Percentiles rank a stretch among this genome's conserved stretches.
Evolutionary conservation across 2,888 invertebrate species (phyloP).

Genomic region (Caenorhabditis uteleia): DNA sequence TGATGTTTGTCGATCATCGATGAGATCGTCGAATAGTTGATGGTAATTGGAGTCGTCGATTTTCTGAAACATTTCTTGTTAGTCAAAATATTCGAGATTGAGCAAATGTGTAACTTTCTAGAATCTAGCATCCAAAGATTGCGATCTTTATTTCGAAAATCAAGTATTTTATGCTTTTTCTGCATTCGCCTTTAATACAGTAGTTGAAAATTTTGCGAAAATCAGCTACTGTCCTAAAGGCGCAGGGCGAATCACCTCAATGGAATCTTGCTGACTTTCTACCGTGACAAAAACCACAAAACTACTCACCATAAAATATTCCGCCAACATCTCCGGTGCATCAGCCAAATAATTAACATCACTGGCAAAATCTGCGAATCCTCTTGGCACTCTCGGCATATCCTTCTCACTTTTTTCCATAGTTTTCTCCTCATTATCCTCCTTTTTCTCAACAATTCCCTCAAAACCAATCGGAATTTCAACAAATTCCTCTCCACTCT

Average conservation of each 20-base stretch:
- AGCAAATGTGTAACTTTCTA: too few relatives aligned
- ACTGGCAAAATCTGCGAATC: constrained; percentile 22
- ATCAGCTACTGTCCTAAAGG: too few relatives aligned
- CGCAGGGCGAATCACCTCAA: too few relatives aligned
- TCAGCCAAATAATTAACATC: constrained; percentile 7
- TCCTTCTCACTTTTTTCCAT: constrained; percentile 1
- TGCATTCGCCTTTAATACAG: too few relatives aligned
- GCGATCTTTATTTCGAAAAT: too few relatives aligned
- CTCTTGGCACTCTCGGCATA: constrained; percentile 24
- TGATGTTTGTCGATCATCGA: constrained; percentile 23
- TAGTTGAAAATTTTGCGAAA: too few relatives aligned
- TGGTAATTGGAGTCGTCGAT: constrained; percentile 11
- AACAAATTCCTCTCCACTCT: constrained; percentile 12
- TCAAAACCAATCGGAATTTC: constrained; percentile 18
- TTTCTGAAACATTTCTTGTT: constrained; percentile 15
- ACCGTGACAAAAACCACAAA: too few relatives aligned
- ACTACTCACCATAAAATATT: constrained; percentile 27
- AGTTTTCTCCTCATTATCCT: background rate
- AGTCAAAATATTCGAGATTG: background rate
- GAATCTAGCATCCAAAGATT: too few relatives aligned
- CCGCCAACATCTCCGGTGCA: constrained; percentile 6
- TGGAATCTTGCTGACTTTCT: too few relatives aligned
- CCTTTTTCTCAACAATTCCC: background rate
- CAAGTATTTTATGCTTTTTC: too few relatives aligned
- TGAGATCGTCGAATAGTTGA: constrained; percentile 41